Base-by-base conservation (phyloP, 1,140 invertebrate genomes). In the Drosophila littoralis region DNA sequence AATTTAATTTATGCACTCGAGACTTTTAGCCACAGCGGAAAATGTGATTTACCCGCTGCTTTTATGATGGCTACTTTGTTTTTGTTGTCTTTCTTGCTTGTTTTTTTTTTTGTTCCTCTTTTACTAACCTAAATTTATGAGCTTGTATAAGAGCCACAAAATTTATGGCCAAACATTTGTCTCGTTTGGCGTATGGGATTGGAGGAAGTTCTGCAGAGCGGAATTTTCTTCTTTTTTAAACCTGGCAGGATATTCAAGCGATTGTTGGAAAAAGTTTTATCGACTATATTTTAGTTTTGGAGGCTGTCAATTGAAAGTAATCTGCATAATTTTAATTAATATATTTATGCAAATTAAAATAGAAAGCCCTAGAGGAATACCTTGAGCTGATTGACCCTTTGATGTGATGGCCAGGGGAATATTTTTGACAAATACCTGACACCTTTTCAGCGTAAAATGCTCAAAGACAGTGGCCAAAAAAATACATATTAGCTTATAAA, bases 1-100 rank as follows among this genome's bases (percentile, higher is more conserved):
- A 75, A 86, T 84, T 85, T 78, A 86, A 86, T 85, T 85, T 85
- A 85, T 81, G 82, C 75, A 72, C 35, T 64, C 15, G 57, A 67
- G 76, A 74, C 45, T 52, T 81, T 48, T 64, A 86, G 76, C 66
- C 77, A 76, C 66, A 73, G 54, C 48, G 68, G 42, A 63, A 85
- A 86, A 81, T 85, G 75, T 85, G 82, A 85, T 85, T 84, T 85
- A 65, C 78, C 65, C 50, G 46, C 59, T 52, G 46, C 43, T 46
- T 71, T 78, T 86, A 78, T 75, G 81, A 74, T 60, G 63, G 67
- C 71, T 71, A 75, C 71, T 65, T 71, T 60, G 59, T 52, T 52
- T 57, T 54, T 57, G n/a, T 28, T 28, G 22, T 36, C 45, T 7
- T 33, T 28, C 48, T 33, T n/a, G 46, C n/a, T 45, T 48, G 45